Conservation (phyloP, 1,140 invertebrate genomes). For the Drosophila yakuba region DNA sequence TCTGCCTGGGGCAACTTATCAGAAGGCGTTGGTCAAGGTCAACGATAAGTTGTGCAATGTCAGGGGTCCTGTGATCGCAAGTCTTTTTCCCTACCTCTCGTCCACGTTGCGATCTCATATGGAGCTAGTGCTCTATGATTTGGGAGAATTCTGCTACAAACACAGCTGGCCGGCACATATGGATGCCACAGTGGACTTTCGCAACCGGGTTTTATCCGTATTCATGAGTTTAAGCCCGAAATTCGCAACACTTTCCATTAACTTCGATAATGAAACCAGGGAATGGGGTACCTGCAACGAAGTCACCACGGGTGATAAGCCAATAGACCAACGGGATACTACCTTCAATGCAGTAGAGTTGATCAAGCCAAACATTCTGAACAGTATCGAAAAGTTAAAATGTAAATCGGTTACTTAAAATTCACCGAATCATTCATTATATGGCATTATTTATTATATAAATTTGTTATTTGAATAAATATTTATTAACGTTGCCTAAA, state of each 20-base stretch:
- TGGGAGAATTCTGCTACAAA: conserved; percentile 42
- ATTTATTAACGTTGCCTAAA: no score
- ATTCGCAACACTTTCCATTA: conserved; percentile 29
- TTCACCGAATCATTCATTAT: no score
- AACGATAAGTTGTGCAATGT: conserved; percentile 33
- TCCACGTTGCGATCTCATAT: conserved; percentile 33
- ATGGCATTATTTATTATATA: no score
- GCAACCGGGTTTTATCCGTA: conserved; percentile 28
- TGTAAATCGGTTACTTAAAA: no score
- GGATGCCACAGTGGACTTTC: conserved; percentile 34
- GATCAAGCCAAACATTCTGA: conserved; percentile 39
- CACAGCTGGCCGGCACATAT: neutral
- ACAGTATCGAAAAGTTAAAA: neutral
- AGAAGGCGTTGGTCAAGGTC: conserved; percentile 36
- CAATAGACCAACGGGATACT: neutral
- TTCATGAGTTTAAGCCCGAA: conserved; percentile 34
- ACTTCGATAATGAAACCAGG: conserved; percentile 29
- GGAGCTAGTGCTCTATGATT: conserved; percentile 19
- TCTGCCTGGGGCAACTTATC: conserved; percentile 26
- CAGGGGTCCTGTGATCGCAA: conserved; percentile 36
- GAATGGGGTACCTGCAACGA: conserved; percentile 44
- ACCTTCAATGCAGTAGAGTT: conserved; percentile 11
- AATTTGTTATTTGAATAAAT: no score
- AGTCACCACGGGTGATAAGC: neutral
- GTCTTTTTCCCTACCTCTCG: conserved; percentile 32